A percentile compares a stretch with the other conserved stretches of the same genome.
Evolutionary conservation across 2,888 invertebrate genomes (phyloP).

Genomic region (Lasiommata megera): DNA sequence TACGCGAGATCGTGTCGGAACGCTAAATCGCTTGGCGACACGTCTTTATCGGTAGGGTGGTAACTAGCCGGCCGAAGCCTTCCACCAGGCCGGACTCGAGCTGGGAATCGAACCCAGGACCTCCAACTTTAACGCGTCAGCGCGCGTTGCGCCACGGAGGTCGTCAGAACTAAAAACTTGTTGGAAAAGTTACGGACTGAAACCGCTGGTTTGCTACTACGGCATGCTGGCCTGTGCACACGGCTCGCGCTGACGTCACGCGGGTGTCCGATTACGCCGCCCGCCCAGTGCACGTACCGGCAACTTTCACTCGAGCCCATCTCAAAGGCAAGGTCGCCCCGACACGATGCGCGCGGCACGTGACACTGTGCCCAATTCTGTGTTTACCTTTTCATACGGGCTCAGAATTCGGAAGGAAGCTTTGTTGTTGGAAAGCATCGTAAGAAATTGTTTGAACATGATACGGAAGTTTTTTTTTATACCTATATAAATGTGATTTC

Average conservation of each 20-base stretch:
- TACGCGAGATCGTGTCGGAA: too few species aligned
- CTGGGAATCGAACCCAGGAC: too few species aligned
- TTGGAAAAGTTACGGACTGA: too few species aligned
- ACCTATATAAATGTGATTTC: too few species aligned
- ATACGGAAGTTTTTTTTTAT: too few species aligned
- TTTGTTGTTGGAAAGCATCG: background rate
- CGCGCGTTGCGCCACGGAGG: too few species aligned
- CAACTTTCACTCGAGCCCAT: conserved; percentile 53
- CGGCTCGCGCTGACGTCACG: conserved; percentile 74
- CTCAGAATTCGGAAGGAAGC: conserved; percentile 1
- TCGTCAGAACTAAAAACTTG: too few species aligned
- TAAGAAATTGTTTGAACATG: background rate
- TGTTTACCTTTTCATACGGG: background rate
- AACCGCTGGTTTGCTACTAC: conserved; percentile 26
- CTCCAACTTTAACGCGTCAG: too few species aligned
- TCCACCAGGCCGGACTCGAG: too few species aligned
- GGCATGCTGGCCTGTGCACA: conserved; percentile 58
- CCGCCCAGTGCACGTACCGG: conserved; percentile 44
- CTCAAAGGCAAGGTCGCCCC: conserved; percentile 41
- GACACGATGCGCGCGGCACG: conserved; percentile 26
- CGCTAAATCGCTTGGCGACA: too few species aligned
- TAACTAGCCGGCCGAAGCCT: too few species aligned
- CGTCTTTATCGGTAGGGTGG: too few species aligned
- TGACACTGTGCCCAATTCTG: conserved; percentile 1
- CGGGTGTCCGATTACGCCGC: conserved; percentile 67